phyloP scores from a whole-genome alignment of 1,140 invertebrate genomes.

The Drosophila trapezifrons region DNA sequence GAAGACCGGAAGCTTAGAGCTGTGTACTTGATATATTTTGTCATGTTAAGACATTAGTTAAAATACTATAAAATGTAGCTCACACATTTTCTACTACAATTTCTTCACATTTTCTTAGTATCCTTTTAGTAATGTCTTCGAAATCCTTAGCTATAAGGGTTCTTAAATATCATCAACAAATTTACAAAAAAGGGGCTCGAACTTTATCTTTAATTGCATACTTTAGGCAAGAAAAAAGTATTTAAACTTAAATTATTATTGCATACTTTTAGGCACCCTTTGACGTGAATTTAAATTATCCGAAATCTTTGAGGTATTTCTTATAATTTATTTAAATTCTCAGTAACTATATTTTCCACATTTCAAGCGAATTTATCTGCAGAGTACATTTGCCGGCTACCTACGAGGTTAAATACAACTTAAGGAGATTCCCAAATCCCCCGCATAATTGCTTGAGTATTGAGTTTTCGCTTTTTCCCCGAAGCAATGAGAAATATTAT shows the following conservation, averaged over 20 bases:
- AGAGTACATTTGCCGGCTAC: neutral
- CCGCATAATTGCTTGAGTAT: slow-evolving; percentile 9
- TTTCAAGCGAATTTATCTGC: neutral
- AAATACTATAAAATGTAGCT: neutral
- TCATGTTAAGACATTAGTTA: neutral
- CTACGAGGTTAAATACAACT: neutral
- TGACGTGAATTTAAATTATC: neutral
- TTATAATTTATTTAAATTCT: no score
- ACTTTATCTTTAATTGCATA: no score
- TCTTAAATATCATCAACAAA: no score
- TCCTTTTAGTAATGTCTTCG: neutral
- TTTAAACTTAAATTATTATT: no score
- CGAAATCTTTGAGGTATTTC: no score
- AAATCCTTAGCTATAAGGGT: no score
- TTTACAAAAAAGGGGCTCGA: neutral
- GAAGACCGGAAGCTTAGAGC: neutral
- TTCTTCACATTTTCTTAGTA: no score
- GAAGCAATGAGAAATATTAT: neutral
- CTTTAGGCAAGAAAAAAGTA: no score
- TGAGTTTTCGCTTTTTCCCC: slow-evolving; percentile 1
- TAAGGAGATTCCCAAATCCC: neutral
- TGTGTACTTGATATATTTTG: neutral
- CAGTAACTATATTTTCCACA: no score
- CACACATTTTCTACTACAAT: no score
- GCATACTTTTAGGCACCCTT: neutral